Percentiles rank a stretch among this genome's conserved stretches.
These are phyloP conservation scores for Cyclina sinensis DNA, from an alignment of 1,140 invertebrate species.

Conservation along the genomic window DNA sequence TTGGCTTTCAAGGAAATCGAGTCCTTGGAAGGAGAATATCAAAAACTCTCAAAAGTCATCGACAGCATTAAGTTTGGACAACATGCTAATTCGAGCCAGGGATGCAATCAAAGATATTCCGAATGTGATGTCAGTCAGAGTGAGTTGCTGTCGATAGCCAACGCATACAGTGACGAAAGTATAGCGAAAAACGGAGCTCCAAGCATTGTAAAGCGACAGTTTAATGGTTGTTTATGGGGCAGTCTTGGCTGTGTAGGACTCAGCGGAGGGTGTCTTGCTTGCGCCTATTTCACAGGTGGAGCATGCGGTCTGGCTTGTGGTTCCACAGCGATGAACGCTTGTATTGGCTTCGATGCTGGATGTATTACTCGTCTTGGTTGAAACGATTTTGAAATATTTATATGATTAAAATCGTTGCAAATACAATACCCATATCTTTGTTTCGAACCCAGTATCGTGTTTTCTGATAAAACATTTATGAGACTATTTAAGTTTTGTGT, in stretches of 20 bases:
- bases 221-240: background rate
- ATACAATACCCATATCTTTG: too few relatives aligned
- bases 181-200: background rate
- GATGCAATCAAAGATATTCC: background rate
- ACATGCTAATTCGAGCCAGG: background rate
- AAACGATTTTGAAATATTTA: too few relatives aligned
- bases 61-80: background rate
- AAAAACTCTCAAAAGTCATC: background rate
- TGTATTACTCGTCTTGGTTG: background rate
- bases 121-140: background rate
- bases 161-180: background rate
- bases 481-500: too few relatives aligned
- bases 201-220: background rate
- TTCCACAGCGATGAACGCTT: background rate
- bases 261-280: background rate
- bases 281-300: background rate
- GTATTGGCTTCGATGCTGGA: background rate
- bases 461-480: too few relatives aligned
- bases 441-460: too few relatives aligned
- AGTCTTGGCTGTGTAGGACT: background rate
- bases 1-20: background rate
- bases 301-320: background rate
- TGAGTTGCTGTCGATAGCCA: background rate
- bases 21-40: background rate
- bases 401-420: too few relatives aligned